A percentile compares a stretch with the other conserved stretches of the same genome.
These are phyloP conservation scores for Ophioninae sp. DNA, from an alignment of 2,888 invertebrate genomes.

Conservation along the genomic window DNA sequence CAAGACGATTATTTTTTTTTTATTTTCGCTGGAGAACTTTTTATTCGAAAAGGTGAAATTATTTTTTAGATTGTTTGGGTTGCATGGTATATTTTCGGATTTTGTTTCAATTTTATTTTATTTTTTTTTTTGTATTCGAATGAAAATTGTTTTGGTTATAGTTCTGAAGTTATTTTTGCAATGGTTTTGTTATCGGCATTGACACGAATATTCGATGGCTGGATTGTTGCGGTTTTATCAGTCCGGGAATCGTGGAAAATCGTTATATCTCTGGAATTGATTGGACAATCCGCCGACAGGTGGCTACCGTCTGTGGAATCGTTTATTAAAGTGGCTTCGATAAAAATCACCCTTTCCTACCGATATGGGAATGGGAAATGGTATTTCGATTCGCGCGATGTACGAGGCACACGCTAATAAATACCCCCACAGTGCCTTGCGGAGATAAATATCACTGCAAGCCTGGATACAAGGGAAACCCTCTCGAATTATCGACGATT, in stretches of 20 bases:
- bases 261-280: neutral
- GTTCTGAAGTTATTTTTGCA: too few species aligned
- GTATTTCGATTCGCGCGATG: neutral
- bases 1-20: too few species aligned
- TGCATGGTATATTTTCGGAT: too few species aligned
- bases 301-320: slow-evolving; percentile 25
- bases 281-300: slow-evolving; percentile 13
- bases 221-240: neutral
- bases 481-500: neutral
- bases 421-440: neutral
- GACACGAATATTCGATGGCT: neutral
- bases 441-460: neutral
- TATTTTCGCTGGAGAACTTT: too few species aligned
- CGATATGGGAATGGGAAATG: neutral
- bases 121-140: too few species aligned
- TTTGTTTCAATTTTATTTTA: too few species aligned
- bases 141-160: too few species aligned
- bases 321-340: slow-evolving; percentile 51
- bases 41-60: too few species aligned
- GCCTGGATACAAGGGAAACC: neutral
- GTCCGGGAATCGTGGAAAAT: neutral
- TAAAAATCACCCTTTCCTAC: slow-evolving; percentile 53
- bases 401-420: neutral
- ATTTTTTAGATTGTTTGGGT: too few species aligned
- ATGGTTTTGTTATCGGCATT: too few species aligned